phyloP scores from a whole-genome alignment of 1,140 invertebrate species.

The Apolygus lucorum region DNA sequence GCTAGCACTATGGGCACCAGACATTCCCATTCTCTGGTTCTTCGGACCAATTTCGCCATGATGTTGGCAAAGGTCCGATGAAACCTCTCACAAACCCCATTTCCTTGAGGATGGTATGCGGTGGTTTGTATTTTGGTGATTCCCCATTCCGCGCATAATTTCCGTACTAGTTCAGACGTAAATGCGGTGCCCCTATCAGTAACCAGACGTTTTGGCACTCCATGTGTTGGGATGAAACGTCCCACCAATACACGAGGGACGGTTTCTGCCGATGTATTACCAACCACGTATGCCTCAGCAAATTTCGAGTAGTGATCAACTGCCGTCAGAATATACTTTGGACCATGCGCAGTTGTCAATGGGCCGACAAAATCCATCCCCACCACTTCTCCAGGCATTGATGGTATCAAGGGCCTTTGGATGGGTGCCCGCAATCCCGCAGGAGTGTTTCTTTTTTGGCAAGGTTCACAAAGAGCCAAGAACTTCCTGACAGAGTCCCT shows the following conservation, averaged over 20 bases:
- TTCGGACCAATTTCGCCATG: not conserved
- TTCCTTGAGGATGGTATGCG: too few relatives aligned
- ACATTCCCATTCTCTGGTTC: not conserved
- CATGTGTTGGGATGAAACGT: constrained; percentile 31
- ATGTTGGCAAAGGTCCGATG: too few relatives aligned
- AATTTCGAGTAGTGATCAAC: constrained; percentile 29
- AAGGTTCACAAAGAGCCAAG: not conserved
- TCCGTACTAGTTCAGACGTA: constrained; percentile 33
- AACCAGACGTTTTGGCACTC: too few relatives aligned
- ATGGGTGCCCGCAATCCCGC: not conserved
- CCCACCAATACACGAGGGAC: not conserved
- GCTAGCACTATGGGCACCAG: not conserved
- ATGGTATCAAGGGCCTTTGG: not conserved
- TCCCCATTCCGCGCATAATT: constrained; percentile 32
- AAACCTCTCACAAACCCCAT: too few relatives aligned
- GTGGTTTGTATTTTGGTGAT: constrained; percentile 35
- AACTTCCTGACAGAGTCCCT: not conserved
- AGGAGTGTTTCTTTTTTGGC: not conserved
- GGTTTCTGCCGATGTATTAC: not conserved
- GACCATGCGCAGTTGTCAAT: not conserved
- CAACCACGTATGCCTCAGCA: constrained; percentile 26
- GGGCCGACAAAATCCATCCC: not conserved
- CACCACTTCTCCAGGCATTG: not conserved
- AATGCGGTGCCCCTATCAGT: constrained; percentile 37
- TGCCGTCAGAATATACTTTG: not conserved